Base-by-base conservation (phyloP, 1,140 invertebrate genomes). In the Cataglyphis hispanica region DNA sequence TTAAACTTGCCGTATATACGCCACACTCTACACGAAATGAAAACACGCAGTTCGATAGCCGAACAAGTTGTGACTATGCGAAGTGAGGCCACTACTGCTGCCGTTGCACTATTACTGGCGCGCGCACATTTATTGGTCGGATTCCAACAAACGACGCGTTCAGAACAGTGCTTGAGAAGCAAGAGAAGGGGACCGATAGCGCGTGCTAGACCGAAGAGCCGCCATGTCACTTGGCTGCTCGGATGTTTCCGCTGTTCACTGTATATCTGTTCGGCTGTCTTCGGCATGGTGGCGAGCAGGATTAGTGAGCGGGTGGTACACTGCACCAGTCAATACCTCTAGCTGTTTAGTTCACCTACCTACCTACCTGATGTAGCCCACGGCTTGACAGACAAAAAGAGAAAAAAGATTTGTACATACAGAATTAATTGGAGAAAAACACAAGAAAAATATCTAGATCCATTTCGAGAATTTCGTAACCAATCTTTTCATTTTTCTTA, bases 61-160 rank as follows among this genome's bases (percentile, higher is more conserved):
- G 77, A 91, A 92, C 91, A 67, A 91, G 70, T 92, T 89, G 91
- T 92, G 87, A 91, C 69, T 84, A 88, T 84, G 83, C 86, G 75
- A 84, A 25, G 72, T 10, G 70, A 87, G 76, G 8, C 69, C 76
- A 43, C 50, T 34, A 64, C 56, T 86, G 88, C 60, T 70, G 56
- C 70, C 81, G 64, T 27, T 40, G 76, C 81, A 70, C 89, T 78
- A 74, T 86, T 27, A 78, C 86, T 61, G 56, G 66, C 76, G 67
- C 72, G 61, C 69, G 43, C 46, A 16, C 50, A 19, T 61, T 60
- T 19, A 90, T 90, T 90, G 89, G 89, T 78, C 25, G 61, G 70
- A 58, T 67, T 81, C 56, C 60, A 56, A 53, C 87, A 72, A 86
- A 86, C 76, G 31, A 22, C 1, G 74, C 85, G 77, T 2, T 31